These are phyloP conservation scores for Eudemis profundana DNA, from an alignment of 2,888 invertebrate species.

Conservation along the genomic window DNA sequence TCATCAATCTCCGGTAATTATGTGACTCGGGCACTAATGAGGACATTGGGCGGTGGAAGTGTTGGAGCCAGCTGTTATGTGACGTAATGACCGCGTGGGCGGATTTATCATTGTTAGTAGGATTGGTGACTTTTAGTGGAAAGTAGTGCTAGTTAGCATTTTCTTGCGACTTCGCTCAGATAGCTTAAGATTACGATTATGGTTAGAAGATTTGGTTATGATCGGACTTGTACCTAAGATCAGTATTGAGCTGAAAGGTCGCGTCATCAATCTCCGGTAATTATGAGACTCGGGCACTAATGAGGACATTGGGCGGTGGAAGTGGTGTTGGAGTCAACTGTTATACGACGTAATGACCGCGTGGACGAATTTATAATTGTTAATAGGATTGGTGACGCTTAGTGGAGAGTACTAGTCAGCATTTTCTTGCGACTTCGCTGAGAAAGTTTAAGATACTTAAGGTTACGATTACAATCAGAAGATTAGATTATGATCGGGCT, in stretches of 20 bases:
- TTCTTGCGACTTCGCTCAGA: too few species aligned
- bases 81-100: constrained; percentile 14
- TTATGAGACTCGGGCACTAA: constrained; percentile 75
- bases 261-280: constrained; percentile 78
- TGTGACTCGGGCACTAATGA: constrained; percentile 74
- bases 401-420: too few species aligned
- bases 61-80: constrained; percentile 9
- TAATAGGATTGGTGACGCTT: background rate
- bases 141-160: too few species aligned
- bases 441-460: too few species aligned
- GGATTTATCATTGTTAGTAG: constrained; percentile 27
- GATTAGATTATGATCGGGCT: too few species aligned
- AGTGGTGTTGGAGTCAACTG: constrained; percentile 12
- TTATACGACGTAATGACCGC: constrained; percentile 18
- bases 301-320: constrained; percentile 53
- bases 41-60: constrained; percentile 44
- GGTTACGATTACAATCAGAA: too few species aligned
- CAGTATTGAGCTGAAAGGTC: constrained; percentile 58
- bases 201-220: too few species aligned
- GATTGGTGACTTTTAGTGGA: too few species aligned
- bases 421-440: too few species aligned
- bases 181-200: too few species aligned
- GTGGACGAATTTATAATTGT: constrained; percentile 23
- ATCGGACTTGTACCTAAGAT: too few species aligned
- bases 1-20: constrained; percentile 80